phyloP scores from a whole-genome alignment of 2,113 vertebrate species.

The Ophiodon elongatus region DNA sequence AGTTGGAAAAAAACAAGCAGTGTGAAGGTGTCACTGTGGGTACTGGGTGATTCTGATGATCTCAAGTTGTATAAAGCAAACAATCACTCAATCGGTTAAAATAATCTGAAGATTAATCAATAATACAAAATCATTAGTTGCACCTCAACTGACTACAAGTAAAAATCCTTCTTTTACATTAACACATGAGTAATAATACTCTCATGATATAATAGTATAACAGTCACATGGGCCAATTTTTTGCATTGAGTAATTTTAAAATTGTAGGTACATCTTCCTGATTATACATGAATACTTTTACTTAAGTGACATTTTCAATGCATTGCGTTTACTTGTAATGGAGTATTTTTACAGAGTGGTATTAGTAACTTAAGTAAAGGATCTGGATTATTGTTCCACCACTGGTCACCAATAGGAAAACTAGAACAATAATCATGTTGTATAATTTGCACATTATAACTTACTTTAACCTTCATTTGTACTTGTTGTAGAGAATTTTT shows the following conservation, averaged over 20 bases:
- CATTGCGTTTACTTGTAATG: neutral
- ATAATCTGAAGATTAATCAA: neutral
- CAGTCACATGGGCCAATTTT: neutral
- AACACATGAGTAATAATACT: neutral
- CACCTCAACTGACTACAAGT: neutral
- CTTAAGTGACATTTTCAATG: neutral
- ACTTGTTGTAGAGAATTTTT: neutral
- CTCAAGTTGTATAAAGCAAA: neutral
- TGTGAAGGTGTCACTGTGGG: too few species aligned
- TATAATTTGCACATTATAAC: neutral
- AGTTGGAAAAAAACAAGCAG: neutral
- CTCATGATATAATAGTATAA: neutral
- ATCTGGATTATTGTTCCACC: neutral
- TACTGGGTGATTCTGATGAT: too few species aligned
- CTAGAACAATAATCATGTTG: slow-evolving; percentile 8
- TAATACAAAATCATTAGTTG: neutral
- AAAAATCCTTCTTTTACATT: neutral
- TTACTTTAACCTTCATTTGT: neutral
- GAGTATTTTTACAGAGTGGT: neutral
- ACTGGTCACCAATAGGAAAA: neutral
- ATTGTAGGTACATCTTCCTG: neutral
- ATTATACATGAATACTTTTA: neutral
- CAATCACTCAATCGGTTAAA: neutral
- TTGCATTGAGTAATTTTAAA: neutral
- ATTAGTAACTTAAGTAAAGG: neutral